Percentiles rank a stretch among this genome's conserved stretches.
phyloP scores from a whole-genome alignment of 2,888 invertebrate genomes.

The Ornithoptera priamus region DNA sequence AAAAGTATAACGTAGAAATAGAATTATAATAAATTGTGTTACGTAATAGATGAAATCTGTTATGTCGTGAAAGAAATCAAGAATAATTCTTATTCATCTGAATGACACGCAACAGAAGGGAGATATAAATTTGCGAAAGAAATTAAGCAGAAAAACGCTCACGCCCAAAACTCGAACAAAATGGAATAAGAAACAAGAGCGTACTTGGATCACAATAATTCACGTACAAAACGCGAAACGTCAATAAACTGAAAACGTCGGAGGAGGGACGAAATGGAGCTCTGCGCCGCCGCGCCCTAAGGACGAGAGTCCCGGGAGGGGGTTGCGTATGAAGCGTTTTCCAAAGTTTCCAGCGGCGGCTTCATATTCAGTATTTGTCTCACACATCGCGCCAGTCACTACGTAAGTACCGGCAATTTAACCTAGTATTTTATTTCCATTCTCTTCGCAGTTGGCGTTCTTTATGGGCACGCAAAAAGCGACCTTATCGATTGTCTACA shows the following conservation, averaged over 20 bases:
- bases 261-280: conserved; percentile 1
- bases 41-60: neutral
- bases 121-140: conserved; percentile 36
- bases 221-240: conserved; percentile 39
- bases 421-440: conserved; percentile 51
- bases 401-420: conserved; percentile 56
- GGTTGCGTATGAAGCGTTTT: conserved; percentile 26
- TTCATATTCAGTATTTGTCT: conserved; percentile 55
- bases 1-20: too few relatives aligned
- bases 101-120: conserved; percentile 29
- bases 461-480: conserved; percentile 35
- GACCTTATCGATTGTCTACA: conserved; percentile 40
- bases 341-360: conserved; percentile 41
- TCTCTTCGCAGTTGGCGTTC: conserved; percentile 35
- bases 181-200: conserved; percentile 40
- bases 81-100: conserved; percentile 31
- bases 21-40: too few relatives aligned
- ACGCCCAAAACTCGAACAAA: conserved; percentile 41
- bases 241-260: conserved; percentile 38
- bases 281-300: conserved; percentile 7
- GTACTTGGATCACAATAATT: conserved; percentile 48
- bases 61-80: neutral
- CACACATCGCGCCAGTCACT: conserved; percentile 51
- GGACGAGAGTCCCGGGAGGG: conserved; percentile 28
- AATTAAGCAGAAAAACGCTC: conserved; percentile 42